A percentile compares a stretch with the other conserved stretches of the same genome.
Evolutionary conservation across 2,797 vertebrate species (phyloP).

Genomic region (Myioborus melanocephalus): DNA sequence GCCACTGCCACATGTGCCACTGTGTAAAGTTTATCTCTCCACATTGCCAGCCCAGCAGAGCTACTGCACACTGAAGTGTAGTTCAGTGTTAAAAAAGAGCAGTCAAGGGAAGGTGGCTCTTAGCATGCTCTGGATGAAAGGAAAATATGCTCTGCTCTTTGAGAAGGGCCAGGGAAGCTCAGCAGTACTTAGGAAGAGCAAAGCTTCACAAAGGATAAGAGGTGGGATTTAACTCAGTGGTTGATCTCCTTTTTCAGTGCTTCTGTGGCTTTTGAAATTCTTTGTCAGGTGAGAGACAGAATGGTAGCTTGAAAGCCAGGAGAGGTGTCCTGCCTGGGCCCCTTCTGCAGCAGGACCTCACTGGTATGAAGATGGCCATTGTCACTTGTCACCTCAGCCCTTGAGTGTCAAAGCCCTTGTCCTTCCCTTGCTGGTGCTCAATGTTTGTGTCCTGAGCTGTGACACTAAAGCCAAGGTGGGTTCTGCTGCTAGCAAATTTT

Average conservation of each 20-base stretch:
- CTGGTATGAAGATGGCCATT: neutral
- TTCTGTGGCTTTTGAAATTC: neutral
- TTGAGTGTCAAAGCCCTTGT: neutral
- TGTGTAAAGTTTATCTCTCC: neutral
- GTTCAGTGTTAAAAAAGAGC: neutral
- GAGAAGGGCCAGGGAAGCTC: neutral
- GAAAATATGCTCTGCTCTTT: neutral
- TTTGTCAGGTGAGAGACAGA: neutral
- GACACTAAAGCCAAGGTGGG: neutral
- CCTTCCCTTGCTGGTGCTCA: neutral
- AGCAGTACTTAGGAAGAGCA: neutral
- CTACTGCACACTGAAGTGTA: neutral
- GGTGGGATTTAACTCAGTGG: neutral
- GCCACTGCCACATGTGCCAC: rapidly evolving
- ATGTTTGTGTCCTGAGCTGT: neutral
- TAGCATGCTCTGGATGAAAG: neutral
- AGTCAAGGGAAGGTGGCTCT: neutral
- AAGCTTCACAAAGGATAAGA: neutral
- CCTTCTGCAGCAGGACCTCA: neutral
- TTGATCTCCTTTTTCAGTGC: neutral
- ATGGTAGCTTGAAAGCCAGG: neutral
- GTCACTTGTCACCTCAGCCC: neutral
- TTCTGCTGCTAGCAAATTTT: neutral
- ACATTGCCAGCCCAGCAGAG: rapidly evolving
- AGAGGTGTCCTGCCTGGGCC: neutral